Base-by-base conservation (phyloP, 2,888 invertebrate genomes). In the Podotricha telesiphe region DNA sequence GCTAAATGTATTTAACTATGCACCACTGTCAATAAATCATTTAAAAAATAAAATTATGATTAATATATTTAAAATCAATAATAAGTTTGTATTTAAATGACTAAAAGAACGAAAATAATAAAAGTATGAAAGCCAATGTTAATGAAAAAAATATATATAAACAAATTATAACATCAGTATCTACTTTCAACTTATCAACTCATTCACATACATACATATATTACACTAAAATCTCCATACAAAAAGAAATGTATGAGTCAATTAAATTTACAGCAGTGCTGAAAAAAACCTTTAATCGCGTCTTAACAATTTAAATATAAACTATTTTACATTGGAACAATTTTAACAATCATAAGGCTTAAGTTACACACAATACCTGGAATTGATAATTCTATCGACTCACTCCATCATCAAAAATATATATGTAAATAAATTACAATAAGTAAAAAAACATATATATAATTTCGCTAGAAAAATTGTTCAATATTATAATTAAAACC, bases 271-370 rank as follows among this genome's bases (percentile, higher is more conserved):
- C 37, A 55, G 56, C 15, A 58, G 63, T 15, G 50, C 19, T 42
- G 20, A 68, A 55, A 48, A 48, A 47, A 34, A 48, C 13, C 28
- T 7, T 47, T 37, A 37, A 48, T 48, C 48, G 47, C 15, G 48
- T 37, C 62, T 69, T 61, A 65, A 59, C 65, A 69, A 61, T 59
- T 61, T 53, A 58, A 59, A 65, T 55, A 65, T 65, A 67, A 56
- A 45, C 59, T 67, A 68, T 65, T 65, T 65, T 65, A 65, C 51
- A 65, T 22, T 45, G 62, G 55, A 68, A 47, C 63, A 62, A 56
- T 63, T 62, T 67, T 48, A 68, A 68, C 55, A 48, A 63, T 20
- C 62, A 58, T 47, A 67, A 70, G 70, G 70, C 70, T 58, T 67
- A 66, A 67, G 70, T 63, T 70, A 67, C 51, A n/a, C 48, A 45